Conservation (phyloP, 1,140 invertebrate species). For the Leptoteleia sp. region DNA sequence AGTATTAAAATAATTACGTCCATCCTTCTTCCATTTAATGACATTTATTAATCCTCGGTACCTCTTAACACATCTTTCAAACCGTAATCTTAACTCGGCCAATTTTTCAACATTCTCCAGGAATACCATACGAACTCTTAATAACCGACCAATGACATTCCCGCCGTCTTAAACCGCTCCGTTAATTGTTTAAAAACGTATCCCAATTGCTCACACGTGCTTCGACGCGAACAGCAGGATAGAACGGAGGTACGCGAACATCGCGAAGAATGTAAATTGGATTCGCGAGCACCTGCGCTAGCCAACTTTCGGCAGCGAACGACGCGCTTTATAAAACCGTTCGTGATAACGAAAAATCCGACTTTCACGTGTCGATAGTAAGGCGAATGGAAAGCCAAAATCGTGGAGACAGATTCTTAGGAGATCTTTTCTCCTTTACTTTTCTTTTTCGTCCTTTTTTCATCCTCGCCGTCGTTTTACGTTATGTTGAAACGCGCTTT, state of each 20-base stretch:
- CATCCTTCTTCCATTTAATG: no score
- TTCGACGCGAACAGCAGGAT: conserved; percentile 68
- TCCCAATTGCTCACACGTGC: conserved; percentile 68
- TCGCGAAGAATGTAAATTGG: conserved; percentile 68
- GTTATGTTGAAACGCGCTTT: neutral
- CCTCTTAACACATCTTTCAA: conserved; percentile 5
- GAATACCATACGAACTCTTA: conserved; percentile 5
- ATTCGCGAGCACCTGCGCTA: conserved; percentile 54
- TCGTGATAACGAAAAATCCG: conserved; percentile 16
- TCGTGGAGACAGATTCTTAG: neutral
- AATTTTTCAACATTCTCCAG: conserved; percentile 18
- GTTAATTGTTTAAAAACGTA: conserved; percentile 57
- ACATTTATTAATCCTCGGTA: conserved; percentile 1
- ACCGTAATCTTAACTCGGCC: conserved; percentile 4
- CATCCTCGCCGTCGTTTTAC: no score
- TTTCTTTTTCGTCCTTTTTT: no score
- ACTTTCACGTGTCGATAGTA: conserved; percentile 2
- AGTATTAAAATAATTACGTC: no score
- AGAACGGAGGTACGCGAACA: conserved; percentile 69
- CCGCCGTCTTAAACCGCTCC: conserved; percentile 5
- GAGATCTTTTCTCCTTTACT: neutral
- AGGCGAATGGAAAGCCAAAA: conserved; percentile 13
- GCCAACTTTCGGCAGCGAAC: conserved; percentile 29
- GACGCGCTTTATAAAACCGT: conserved; percentile 9
- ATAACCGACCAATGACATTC: conserved; percentile 23